Percentiles rank a stretch among this genome's conserved stretches.
phyloP scores from a whole-genome alignment of 2,797 vertebrate genomes.

The Enteromius unitaeniatus region DNA sequence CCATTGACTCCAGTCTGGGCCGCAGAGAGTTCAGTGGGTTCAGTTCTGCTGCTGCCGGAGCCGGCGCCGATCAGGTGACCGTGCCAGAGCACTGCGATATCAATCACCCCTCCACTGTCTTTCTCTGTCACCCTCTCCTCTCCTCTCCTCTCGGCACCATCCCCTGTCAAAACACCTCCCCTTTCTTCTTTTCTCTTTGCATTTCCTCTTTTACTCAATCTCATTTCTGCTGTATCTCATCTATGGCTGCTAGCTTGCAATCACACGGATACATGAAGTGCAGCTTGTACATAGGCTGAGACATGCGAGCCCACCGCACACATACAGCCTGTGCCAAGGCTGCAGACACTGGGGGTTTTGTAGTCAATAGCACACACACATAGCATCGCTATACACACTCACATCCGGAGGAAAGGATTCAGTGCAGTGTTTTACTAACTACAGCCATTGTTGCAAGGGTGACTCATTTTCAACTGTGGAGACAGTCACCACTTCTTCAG shows the following conservation, averaged over 20 bases:
- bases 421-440: conserved; percentile 80
- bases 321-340: conserved; percentile 58
- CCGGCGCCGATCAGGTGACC: conserved; percentile 80
- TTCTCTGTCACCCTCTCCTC: conserved; percentile 62
- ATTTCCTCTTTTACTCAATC: background rate
- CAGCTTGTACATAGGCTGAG: conserved; percentile 28
- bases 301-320: conserved; percentile 38
- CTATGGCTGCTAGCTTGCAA: background rate
- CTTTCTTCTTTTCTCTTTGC: background rate
- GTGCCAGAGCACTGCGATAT: conserved; percentile 80
- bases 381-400: conserved; percentile 64
- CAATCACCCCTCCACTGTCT: conserved; percentile 80
- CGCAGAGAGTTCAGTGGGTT: conserved; percentile 80
- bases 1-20: conserved; percentile 49
- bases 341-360: conserved; percentile 77
- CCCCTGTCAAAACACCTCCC: background rate
- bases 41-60: conserved; percentile 76
- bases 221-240: conserved; percentile 15
- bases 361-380: conserved; percentile 75
- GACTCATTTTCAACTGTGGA: conserved; percentile 53
- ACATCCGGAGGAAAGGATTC: conserved; percentile 81
- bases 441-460: conserved; percentile 74
- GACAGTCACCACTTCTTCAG: conserved; percentile 43
- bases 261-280: background rate
- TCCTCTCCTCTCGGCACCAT: conserved; percentile 27